Percentiles rank a stretch among this genome's conserved stretches.
Conservation (phyloP, 1,140 invertebrate species). For the Lasioglossum baleicum region DNA sequence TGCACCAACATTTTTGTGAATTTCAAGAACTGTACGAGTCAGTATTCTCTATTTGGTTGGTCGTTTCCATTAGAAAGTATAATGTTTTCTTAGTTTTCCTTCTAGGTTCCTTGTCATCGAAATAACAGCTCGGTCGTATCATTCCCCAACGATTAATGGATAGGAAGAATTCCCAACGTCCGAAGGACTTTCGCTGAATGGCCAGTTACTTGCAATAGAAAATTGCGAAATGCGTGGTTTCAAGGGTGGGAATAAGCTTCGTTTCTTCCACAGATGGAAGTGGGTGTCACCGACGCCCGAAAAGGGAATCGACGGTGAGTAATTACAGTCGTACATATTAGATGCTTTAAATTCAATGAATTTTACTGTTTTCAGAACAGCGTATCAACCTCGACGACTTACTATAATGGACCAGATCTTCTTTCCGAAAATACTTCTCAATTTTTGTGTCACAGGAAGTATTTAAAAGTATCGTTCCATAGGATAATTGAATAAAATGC, state of each 20-base stretch:
- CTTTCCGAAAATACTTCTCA: neutral
- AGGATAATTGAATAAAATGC: no score
- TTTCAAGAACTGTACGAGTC: no score
- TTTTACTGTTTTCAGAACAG: no score
- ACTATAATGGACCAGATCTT: neutral
- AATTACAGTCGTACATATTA: neutral
- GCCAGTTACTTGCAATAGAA: constrained; percentile 34
- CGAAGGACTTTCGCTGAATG: constrained; percentile 33
- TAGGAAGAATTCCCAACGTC: constrained; percentile 37
- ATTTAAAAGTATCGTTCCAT: no score
- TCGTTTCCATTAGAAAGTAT: neutral
- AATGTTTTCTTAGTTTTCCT: neutral
- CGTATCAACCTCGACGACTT: no score
- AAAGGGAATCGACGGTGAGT: neutral
- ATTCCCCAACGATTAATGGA: constrained; percentile 12
- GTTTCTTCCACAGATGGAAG: constrained; percentile 15
- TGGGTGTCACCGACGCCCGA: neutral
- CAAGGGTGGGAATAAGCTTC: constrained; percentile 48
- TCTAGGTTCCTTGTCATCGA: constrained; percentile 1
- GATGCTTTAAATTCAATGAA: no score
- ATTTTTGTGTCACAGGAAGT: no score
- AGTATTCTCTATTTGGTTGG: neutral
- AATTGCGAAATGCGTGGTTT: constrained; percentile 35
- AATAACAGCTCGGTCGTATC: constrained; percentile 3
- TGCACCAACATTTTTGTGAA: no score